Evolutionary conservation across 2,888 invertebrate species (phyloP).

Genomic region (Caenorhabditis sp.): DNA sequence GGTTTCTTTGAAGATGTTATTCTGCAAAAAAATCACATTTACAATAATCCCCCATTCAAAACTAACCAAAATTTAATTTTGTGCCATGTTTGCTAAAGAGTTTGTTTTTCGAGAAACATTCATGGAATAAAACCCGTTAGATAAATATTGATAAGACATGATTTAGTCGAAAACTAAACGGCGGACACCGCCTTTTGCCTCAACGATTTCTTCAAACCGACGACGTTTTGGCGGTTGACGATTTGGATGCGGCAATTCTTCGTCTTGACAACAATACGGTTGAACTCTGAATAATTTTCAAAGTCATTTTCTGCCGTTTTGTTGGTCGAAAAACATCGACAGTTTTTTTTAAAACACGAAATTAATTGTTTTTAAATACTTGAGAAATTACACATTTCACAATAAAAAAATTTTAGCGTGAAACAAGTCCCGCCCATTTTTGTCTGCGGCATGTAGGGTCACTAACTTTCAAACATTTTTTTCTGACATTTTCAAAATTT

Average conservation of each 20-base stretch:
- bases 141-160: background rate
- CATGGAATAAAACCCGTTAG: conserved; percentile 5
- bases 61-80: background rate
- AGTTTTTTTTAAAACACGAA: too few species aligned
- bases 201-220: conserved; percentile 11
- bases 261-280: conserved; percentile 64
- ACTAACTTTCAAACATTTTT: too few species aligned
- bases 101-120: background rate
- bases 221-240: conserved; percentile 14
- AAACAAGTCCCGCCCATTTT: too few species aligned
- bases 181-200: conserved; percentile 10
- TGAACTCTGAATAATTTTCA: conserved; percentile 42
- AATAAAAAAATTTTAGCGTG: too few species aligned
- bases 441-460: too few species aligned
- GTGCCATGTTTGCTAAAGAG: background rate
- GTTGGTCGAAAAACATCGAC: too few species aligned
- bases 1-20: too few species aligned
- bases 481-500: too few species aligned
- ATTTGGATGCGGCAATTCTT: conserved; percentile 64
- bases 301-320: too few species aligned
- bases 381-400: too few species aligned
- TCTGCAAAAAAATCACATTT: too few species aligned
- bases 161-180: conserved; percentile 24
- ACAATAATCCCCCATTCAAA: background rate
- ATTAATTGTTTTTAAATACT: too few species aligned